A percentile compares a stretch with the other conserved stretches of the same genome.
These are phyloP conservation scores for Macrophya annulata DNA, from an alignment of 2,888 invertebrate species.

Conservation along the genomic window DNA sequence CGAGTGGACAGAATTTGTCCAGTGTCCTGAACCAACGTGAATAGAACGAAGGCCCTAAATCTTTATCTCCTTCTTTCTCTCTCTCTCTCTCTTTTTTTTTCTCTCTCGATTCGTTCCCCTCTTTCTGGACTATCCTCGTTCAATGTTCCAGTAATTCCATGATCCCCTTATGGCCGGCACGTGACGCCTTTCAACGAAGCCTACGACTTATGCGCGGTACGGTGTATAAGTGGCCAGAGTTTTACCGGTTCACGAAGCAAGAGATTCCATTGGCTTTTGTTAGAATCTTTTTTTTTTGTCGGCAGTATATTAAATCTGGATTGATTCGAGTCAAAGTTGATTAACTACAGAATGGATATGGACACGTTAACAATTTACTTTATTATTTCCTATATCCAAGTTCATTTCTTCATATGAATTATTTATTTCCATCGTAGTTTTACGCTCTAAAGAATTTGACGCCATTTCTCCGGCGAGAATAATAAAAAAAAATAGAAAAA, in stretches of 20 bases:
- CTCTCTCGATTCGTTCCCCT: neutral
- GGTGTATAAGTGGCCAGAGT: conserved; percentile 42
- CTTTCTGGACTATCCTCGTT: conserved; percentile 20
- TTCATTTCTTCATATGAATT: neutral
- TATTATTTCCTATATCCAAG: neutral
- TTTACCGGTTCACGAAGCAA: conserved; percentile 28
- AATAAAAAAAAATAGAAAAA: too few relatives aligned
- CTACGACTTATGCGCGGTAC: conserved; percentile 24
- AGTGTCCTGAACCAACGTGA: conserved; percentile 40
- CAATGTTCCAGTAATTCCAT: conserved; percentile 55
- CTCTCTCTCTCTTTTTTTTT: neutral
- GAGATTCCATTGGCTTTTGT: conserved; percentile 20
- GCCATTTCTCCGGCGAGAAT: neutral
- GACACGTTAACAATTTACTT: too few relatives aligned
- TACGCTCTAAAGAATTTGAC: neutral
- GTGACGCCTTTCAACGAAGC: conserved; percentile 54
- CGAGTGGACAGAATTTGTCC: conserved; percentile 47
- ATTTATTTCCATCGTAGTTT: too few relatives aligned
- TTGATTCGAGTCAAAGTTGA: conserved; percentile 7
- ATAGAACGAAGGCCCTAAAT: conserved; percentile 17
- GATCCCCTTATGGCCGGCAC: conserved; percentile 56
- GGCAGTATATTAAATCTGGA: neutral
- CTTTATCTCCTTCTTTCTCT: conserved; percentile 12
- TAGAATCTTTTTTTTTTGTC: conserved; percentile 7
- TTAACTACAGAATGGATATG: too few relatives aligned